Evolutionary conservation across 2,888 invertebrate species (phyloP).

Genomic region (Lordiphosa andalusiaca): DNA sequence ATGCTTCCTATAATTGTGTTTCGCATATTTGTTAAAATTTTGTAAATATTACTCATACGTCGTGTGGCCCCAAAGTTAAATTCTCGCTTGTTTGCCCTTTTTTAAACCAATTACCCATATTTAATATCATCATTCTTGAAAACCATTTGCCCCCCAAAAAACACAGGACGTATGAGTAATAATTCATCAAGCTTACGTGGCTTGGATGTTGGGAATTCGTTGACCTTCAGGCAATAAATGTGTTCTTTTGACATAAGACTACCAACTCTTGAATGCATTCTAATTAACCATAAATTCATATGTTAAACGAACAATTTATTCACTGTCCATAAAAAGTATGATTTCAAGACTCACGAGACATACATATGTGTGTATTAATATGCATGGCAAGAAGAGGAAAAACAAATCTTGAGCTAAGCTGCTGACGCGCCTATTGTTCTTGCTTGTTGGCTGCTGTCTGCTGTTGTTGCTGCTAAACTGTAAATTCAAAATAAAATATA

Average conservation of each 20-base stretch:
- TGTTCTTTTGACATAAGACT: slow-evolving; percentile 14
- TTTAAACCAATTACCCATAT: slow-evolving; percentile 17
- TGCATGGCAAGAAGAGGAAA: slow-evolving; percentile 21
- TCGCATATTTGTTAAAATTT: neutral
- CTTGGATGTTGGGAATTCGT: slow-evolving; percentile 13
- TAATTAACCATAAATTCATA: slow-evolving; percentile 57
- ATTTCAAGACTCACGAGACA: slow-evolving; percentile 37
- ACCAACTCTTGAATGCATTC: slow-evolving; percentile 48
- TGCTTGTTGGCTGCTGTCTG: slow-evolving; percentile 26
- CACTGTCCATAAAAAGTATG: slow-evolving; percentile 56
- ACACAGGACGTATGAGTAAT: slow-evolving; percentile 31
- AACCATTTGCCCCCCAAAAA: slow-evolving; percentile 10
- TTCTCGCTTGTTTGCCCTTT: slow-evolving; percentile 13
- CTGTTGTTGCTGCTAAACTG: slow-evolving; percentile 56
- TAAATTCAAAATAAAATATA: slow-evolving; percentile 65
- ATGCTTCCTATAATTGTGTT: too few species aligned
- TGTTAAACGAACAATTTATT: slow-evolving; percentile 53
- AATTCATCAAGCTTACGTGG: neutral
- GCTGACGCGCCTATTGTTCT: slow-evolving; percentile 36
- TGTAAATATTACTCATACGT: slow-evolving; percentile 8
- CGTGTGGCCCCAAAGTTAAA: neutral
- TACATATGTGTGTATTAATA: too few species aligned
- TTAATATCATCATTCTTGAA: slow-evolving; percentile 17
- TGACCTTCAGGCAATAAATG: slow-evolving; percentile 23
- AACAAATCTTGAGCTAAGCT: slow-evolving; percentile 39